Percentiles rank a stretch among this genome's conserved stretches.
These are phyloP conservation scores for Rhyacophila brunnea DNA, from an alignment of 1,140 invertebrate genomes.

Conservation along the genomic window DNA sequence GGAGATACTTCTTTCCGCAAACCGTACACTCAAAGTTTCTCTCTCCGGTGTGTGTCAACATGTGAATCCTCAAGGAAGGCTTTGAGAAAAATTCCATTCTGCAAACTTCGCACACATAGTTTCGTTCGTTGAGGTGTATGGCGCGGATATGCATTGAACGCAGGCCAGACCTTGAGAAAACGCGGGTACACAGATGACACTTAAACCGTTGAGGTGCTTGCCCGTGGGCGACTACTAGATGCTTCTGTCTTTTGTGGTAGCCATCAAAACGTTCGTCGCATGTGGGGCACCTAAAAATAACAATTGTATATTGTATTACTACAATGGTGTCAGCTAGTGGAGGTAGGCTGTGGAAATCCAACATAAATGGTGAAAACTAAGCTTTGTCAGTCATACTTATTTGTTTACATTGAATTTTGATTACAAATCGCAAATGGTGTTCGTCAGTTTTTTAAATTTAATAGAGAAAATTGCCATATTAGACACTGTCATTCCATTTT, in stretches of 20 bases:
- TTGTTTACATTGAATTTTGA: too few species aligned
- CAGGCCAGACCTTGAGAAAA: constrained; percentile 44
- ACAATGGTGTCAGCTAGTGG: too few species aligned
- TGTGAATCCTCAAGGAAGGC: constrained; percentile 46
- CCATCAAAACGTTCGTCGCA: constrained; percentile 55
- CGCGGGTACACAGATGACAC: constrained; percentile 44
- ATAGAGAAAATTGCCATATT: too few species aligned
- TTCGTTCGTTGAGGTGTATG: constrained; percentile 46
- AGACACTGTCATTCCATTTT: too few species aligned
- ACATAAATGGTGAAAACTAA: too few species aligned
- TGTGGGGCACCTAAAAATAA: constrained; percentile 39
- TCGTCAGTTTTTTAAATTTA: too few species aligned
- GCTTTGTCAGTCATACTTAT: too few species aligned
- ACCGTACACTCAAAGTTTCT: constrained; percentile 58
- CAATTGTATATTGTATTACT: too few species aligned
- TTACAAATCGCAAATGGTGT: too few species aligned
- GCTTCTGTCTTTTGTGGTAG: constrained; percentile 48
- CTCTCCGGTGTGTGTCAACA: constrained; percentile 67
- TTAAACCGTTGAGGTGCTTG: constrained; percentile 41
- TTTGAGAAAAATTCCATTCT: constrained; percentile 44
- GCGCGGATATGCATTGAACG: constrained; percentile 47
- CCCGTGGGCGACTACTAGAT: constrained; percentile 45
- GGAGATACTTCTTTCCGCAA: constrained; percentile 63
- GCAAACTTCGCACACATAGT: constrained; percentile 46
- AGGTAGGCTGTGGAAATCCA: too few species aligned